Evolutionary conservation across 2,888 invertebrate genomes (phyloP), one percentile per base, ranked within the genome.

Genomic region (Reticulitermes lucifugus): DNA sequence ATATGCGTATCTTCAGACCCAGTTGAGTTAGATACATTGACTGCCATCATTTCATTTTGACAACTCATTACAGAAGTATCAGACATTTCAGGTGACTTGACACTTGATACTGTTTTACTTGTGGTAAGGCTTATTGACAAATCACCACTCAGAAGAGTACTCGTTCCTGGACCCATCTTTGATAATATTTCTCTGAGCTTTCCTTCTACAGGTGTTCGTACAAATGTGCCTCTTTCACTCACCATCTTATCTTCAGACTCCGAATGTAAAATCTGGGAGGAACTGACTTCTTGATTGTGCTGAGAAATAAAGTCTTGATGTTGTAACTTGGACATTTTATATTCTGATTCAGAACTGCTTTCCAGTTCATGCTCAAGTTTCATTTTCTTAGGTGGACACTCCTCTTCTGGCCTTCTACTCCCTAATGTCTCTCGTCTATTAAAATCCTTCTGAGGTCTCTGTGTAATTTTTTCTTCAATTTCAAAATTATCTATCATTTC

Each of bases 131-230:
- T 86, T 55, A 86, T 84, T 25, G 86, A 85, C 29, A 86, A 46
- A 70, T 85, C 86, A 55, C 84, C 75, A 73, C 80, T 75, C 10
- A 83, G 35, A 41, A 86, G 41, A 18, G 84, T 60, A 6, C 85
- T 75, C 10, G 85, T 46, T 46, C 46, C 75, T 29, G 84, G 59
- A 46, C 84, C 85, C 12, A 86, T 85, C 65, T 84, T 86, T 21
- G 86, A 84, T 46, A 86, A 83, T 51, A 86, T 86, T n/a, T 85
- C 84, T 22, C 86, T 77, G 14, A 86, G 80, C 29, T 83, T 85
- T 14, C 60, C 85, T 51, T 85, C 83, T 25, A 80, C 79, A 14
- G 70, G 29, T 14, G n/a, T n/a, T 46, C 70, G 29, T 12, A 43
- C 10, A 10, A 35, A 9, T 51, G 18, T 18, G 21, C 60, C 60